These are phyloP conservation scores for Catalaphyllia jardinei DNA, from an alignment of 64 coral and sea anemone species.

Conservation along the genomic window DNA sequence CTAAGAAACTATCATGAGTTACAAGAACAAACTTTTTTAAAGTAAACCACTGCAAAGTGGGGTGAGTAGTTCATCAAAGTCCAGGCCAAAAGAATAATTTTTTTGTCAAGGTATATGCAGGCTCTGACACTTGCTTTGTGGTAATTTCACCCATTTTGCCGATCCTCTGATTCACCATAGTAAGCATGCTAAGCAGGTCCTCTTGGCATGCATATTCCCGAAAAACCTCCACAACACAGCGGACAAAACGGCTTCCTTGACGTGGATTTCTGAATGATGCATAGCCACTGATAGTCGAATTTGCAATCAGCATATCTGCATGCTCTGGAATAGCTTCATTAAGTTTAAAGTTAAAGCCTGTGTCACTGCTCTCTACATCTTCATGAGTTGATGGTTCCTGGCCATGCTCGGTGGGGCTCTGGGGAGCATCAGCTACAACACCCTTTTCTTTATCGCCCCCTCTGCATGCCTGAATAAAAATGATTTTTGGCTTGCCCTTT, in stretches of 20 bases:
- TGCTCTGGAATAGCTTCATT: slow-evolving; percentile 9
- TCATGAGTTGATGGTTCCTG: background rate
- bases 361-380: background rate
- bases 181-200: slow-evolving; percentile 82
- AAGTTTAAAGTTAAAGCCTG: slow-evolving; percentile 15
- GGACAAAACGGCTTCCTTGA: slow-evolving; percentile 67
- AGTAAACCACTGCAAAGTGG: too few relatives aligned
- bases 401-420: background rate
- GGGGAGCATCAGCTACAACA: slow-evolving; percentile 38
- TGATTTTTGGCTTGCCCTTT: slow-evolving; percentile 73
- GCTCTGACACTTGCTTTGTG: slow-evolving; percentile 63
- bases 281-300: slow-evolving; percentile 63
- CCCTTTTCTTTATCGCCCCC: slow-evolving; percentile 55
- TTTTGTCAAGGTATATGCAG: slow-evolving; percentile 70
- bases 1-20: too few relatives aligned
- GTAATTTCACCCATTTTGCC: slow-evolving; percentile 29
- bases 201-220: slow-evolving; percentile 43
- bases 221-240: slow-evolving; percentile 49
- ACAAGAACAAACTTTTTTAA: too few relatives aligned
- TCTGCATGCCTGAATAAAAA: slow-evolving; percentile 80
- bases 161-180: slow-evolving; percentile 56
- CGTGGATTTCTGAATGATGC: slow-evolving; percentile 61
- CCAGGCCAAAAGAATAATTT: slow-evolving; percentile 91
- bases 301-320: slow-evolving; percentile 73
- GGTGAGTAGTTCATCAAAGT: background rate